Percentiles rank a stretch among this genome's conserved stretches.
Evolutionary conservation across 2,797 vertebrate genomes (phyloP).

Genomic region (Selene dorsalis): DNA sequence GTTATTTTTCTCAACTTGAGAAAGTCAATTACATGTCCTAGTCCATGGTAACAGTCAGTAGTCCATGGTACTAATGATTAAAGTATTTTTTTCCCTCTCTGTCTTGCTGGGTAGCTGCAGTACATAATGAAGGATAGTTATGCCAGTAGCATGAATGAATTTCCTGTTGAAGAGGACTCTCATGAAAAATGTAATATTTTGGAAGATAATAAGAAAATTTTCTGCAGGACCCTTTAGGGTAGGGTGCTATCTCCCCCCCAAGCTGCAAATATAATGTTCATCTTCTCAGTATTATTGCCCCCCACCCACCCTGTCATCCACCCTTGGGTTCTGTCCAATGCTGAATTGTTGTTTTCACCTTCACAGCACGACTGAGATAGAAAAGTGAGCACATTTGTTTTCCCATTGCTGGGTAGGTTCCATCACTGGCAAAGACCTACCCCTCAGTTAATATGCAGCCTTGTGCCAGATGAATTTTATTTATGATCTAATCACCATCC

Average conservation of each 20-base stretch:
- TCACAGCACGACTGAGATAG: conserved; percentile 6
- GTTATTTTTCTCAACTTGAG: conserved; percentile 8
- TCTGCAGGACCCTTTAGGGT: conserved; percentile 1
- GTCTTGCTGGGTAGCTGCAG: background rate
- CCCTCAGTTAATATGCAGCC: background rate
- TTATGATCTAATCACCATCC: conserved; percentile 10
- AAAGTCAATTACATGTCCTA: conserved; percentile 28
- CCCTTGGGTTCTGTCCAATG: background rate
- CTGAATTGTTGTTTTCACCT: conserved; percentile 13
- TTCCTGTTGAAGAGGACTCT: background rate
- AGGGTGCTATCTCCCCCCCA: background rate
- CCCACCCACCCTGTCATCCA: background rate
- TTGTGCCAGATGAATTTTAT: background rate
- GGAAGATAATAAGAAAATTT: conserved; percentile 21
- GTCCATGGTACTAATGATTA: too few relatives aligned
- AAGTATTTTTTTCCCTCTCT: background rate
- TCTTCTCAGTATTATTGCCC: background rate
- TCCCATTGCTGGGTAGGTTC: background rate
- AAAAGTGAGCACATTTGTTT: conserved; percentile 20
- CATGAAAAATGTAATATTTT: background rate
- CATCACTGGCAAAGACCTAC: background rate
- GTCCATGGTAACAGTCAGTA: conserved; percentile 14
- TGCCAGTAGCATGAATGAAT: conserved; percentile 18
- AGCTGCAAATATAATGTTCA: conserved; percentile 6
- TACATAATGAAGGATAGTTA: conserved; percentile 15